A percentile compares a stretch with the other conserved stretches of the same genome.
Conservation (phyloP, 2,113 vertebrate genomes). For the Cyanistes caeruleus region DNA sequence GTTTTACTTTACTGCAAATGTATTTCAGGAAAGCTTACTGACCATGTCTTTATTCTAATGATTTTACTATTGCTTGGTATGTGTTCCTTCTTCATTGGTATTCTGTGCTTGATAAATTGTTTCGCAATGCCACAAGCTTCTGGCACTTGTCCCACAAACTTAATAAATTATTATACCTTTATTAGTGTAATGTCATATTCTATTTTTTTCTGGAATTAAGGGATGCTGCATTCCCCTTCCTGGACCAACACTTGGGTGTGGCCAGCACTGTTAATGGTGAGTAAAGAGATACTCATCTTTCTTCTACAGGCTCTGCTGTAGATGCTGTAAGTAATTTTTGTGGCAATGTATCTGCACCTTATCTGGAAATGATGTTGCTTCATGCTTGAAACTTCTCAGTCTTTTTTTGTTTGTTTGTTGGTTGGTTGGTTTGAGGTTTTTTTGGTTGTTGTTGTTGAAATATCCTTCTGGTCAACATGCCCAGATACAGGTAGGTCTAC, state of each 20-base stretch:
- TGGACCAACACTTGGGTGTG: neutral
- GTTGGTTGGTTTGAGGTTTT: too few relatives aligned
- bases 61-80: neutral
- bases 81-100: neutral
- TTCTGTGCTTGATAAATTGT: neutral
- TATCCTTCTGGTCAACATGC: neutral
- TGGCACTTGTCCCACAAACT: neutral
- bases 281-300: neutral
- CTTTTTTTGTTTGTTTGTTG: neutral
- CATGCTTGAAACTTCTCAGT: neutral
- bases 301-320: neutral
- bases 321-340: neutral
- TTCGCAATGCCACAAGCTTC: neutral
- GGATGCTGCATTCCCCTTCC: neutral
- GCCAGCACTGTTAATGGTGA: neutral
- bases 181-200: neutral
- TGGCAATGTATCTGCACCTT: neutral
- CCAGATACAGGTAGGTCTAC: neutral
- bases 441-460: neutral
- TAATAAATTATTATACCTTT: neutral
- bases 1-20: neutral
- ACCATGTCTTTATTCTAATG: neutral
- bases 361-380: neutral
- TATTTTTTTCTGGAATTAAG: neutral
- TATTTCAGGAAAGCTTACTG: neutral